Conservation (phyloP, 2,888 invertebrate species). For the Diaphora mendica region DNA sequence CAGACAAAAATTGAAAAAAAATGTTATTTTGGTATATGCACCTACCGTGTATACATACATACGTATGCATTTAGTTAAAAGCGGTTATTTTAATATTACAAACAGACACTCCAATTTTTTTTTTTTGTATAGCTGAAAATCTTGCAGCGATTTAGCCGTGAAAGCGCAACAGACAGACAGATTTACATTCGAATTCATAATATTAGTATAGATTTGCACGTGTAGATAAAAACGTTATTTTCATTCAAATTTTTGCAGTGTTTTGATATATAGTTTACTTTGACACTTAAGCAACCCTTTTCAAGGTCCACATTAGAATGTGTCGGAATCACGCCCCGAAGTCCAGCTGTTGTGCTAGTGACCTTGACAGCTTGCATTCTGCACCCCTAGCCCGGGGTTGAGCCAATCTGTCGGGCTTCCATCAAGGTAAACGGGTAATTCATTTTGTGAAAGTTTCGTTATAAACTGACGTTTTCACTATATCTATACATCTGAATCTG, state of each 20-base stretch:
- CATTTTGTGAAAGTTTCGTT: background rate
- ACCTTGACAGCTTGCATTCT: conserved; percentile 4
- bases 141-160: too few relatives aligned
- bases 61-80: too few relatives aligned
- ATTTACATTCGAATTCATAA: too few relatives aligned
- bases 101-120: too few relatives aligned
- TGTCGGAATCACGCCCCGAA: background rate
- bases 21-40: too few relatives aligned
- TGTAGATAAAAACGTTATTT: background rate
- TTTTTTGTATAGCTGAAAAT: too few relatives aligned
- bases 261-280: background rate
- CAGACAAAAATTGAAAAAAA: too few relatives aligned
- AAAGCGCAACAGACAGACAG: too few relatives aligned
- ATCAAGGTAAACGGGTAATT: conserved; percentile 1
- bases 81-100: too few relatives aligned
- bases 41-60: too few relatives aligned
- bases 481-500: background rate
- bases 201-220: too few relatives aligned
- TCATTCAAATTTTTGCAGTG: background rate
- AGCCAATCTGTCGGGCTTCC: background rate
- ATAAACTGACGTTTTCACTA: background rate
- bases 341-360: background rate
- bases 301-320: background rate
- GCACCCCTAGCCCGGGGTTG: background rate
- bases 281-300: background rate